Evolutionary conservation across 2,888 invertebrate species (phyloP).

Genomic region (Epinotia bilunana): DNA sequence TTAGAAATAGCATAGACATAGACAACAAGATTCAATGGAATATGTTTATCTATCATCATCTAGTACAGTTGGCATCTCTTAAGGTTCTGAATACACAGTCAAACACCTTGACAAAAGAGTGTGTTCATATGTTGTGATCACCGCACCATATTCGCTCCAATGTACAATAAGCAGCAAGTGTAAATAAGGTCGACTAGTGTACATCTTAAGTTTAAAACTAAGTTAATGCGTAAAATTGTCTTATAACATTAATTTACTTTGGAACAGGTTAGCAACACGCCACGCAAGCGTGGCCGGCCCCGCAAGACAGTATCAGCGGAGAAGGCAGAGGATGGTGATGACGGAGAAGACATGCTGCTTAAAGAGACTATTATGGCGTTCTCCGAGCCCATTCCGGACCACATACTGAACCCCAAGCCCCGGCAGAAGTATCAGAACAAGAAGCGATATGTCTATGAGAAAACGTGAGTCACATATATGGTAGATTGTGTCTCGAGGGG

Average conservation of each 20-base stretch:
- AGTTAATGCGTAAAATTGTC: too few species aligned
- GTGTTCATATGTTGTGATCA: too few species aligned
- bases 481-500: background rate
- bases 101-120: too few species aligned
- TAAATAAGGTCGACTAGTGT: too few species aligned
- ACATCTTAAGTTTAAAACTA: too few species aligned
- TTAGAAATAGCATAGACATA: too few species aligned
- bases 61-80: too few species aligned
- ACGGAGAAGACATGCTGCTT: slow-evolving; percentile 74
- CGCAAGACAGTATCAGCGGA: slow-evolving; percentile 56
- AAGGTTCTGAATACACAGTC: too few species aligned
- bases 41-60: too few species aligned
- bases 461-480: slow-evolving; percentile 67
- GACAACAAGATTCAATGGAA: too few species aligned
- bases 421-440: slow-evolving; percentile 66
- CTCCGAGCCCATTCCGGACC: slow-evolving; percentile 79
- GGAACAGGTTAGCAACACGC: slow-evolving; percentile 44
- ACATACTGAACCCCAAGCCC: slow-evolving; percentile 76
- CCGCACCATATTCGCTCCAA: too few species aligned
- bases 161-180: too few species aligned
- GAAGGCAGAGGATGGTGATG: slow-evolving; percentile 56
- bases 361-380: slow-evolving; percentile 80
- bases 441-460: slow-evolving; percentile 76
- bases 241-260: background rate
- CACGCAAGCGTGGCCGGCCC: slow-evolving; percentile 73